phyloP scores from a whole-genome alignment of 2,888 invertebrate genomes.

The Mantis religiosa region DNA sequence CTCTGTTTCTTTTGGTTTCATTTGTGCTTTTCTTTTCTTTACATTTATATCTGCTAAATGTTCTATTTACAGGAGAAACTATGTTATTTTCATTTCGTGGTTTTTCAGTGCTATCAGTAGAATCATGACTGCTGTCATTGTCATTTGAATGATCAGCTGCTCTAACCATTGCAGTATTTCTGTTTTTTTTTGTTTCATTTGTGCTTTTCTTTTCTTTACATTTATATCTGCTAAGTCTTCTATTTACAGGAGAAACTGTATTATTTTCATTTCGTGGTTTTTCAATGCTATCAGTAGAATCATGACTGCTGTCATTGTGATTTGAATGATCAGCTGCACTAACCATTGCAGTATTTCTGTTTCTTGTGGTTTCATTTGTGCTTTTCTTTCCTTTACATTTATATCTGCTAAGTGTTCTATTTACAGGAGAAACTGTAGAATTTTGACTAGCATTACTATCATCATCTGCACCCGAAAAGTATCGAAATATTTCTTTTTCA shows the following conservation, averaged over 20 bases:
- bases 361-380: background rate
- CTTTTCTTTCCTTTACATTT: background rate
- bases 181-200: too few species aligned
- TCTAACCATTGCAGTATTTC: too few species aligned
- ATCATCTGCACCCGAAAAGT: background rate
- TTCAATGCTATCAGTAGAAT: background rate
- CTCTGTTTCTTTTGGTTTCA: too few species aligned
- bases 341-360: too few species aligned
- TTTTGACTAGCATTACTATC: background rate
- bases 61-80: too few species aligned
- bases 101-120: background rate
- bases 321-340: background rate
- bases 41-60: too few species aligned
- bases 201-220: too few species aligned
- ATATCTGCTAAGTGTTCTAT: background rate
- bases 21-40: too few species aligned
- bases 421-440: background rate
- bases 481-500: background rate
- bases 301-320: background rate
- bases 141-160: background rate
- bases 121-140: background rate
- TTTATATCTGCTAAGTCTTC: too few species aligned
- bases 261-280: background rate
- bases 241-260: too few species aligned
- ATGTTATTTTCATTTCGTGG: background rate